Percentiles rank a stretch among this genome's conserved stretches.
Conservation (phyloP, 2,888 invertebrate species). For the Hypena proboscidalis region DNA sequence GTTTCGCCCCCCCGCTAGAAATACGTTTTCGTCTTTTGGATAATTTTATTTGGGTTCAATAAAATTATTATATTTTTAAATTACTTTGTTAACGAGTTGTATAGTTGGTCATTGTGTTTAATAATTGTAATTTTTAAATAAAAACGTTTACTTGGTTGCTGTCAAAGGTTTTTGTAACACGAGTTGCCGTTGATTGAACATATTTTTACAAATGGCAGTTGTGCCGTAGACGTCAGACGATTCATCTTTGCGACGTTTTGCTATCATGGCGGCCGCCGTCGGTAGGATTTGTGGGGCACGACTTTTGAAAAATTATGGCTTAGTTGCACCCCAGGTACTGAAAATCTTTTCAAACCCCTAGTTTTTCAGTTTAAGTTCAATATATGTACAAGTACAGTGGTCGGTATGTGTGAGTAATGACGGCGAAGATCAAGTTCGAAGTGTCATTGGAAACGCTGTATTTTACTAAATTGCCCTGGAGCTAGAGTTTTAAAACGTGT, state of each 20-base stretch:
- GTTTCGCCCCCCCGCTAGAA: no score
- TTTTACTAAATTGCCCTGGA: conserved; percentile 58
- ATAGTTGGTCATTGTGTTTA: no score
- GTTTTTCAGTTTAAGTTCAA: conserved; percentile 43
- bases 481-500: conserved; percentile 38
- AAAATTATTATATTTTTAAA: no score
- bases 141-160: no score
- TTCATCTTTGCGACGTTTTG: conserved; percentile 80
- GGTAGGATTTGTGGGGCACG: conserved; percentile 94
- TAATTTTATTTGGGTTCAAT: no score
- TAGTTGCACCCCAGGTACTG: conserved; percentile 90
- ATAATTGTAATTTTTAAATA: no score
- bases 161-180: no score
- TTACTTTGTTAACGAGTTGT: no score
- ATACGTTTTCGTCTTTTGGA: no score
- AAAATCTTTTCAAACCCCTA: conserved; percentile 56
- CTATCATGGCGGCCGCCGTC: conserved; percentile 95
- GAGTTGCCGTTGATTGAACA: no score
- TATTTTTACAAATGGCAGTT: conserved; percentile 54
- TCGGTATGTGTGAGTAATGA: conserved; percentile 53
- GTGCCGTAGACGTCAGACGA: conserved; percentile 65
- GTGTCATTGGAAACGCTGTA: conserved; percentile 58
- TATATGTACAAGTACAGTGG: conserved; percentile 39
- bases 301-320: conserved; percentile 91
- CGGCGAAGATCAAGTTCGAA: conserved; percentile 49